A percentile compares a stretch with the other conserved stretches of the same genome.
Evolutionary conservation across 2,797 vertebrate genomes (phyloP).

Genomic region (Platyrinchus mystaceus): DNA sequence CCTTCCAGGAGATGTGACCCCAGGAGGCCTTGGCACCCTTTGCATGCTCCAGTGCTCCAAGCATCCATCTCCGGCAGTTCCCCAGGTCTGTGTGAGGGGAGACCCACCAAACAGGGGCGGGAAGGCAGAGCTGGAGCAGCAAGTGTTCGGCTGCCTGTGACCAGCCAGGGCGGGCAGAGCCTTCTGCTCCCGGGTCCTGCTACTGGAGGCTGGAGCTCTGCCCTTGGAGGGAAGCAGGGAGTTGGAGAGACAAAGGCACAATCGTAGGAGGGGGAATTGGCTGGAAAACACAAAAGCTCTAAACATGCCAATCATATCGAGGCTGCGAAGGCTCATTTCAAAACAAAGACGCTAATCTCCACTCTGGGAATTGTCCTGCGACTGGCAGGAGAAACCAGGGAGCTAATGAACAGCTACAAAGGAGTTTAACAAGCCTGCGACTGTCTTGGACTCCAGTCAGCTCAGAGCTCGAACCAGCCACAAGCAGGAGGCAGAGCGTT

Average conservation of each 20-base stretch:
- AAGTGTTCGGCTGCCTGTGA: not conserved
- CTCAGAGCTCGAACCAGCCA: not conserved
- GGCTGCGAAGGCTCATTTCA: not conserved
- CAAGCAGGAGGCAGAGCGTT: not conserved
- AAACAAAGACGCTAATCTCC: not conserved
- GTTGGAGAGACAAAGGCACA: not conserved
- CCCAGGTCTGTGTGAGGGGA: rapidly evolving
- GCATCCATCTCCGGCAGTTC: rapidly evolving
- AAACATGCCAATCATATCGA: not conserved
- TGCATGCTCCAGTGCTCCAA: rapidly evolving
- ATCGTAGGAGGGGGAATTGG: not conserved
- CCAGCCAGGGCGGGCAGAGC: not conserved
- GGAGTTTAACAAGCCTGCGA: not conserved
- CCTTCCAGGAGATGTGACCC: not conserved
- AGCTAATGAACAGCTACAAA: conserved; percentile 7
- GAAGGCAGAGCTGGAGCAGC: rapidly evolving
- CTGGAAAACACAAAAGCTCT: conserved; percentile 24
- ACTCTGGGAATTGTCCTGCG: not conserved
- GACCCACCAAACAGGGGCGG: too few species aligned
- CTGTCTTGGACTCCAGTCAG: conserved; percentile 3
- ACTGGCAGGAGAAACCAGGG: not conserved
- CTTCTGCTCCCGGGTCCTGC: not conserved
- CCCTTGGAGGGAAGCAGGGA: not conserved
- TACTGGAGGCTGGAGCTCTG: not conserved
- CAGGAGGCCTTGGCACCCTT: not conserved